A percentile compares a stretch with the other conserved stretches of the same genome.
These are phyloP conservation scores for Podarcis raffonei DNA, from an alignment of 2,113 vertebrate species.

Conservation along the genomic window DNA sequence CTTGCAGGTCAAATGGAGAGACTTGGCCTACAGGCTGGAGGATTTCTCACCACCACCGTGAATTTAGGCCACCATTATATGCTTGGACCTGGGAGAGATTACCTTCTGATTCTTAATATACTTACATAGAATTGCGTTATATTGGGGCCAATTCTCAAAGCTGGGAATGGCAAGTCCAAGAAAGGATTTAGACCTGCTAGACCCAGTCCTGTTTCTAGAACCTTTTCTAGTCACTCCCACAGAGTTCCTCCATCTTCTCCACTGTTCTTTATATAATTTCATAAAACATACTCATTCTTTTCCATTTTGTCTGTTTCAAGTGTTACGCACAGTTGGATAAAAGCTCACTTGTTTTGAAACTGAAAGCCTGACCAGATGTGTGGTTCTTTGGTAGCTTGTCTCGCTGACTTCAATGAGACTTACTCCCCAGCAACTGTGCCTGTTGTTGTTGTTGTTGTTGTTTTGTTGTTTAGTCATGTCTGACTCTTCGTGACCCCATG, in stretches of 20 bases:
- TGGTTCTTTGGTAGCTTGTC: too few relatives aligned
- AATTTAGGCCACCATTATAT: too few relatives aligned
- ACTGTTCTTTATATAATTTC: background rate
- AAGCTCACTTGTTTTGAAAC: constrained; percentile 58
- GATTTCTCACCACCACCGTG: too few relatives aligned
- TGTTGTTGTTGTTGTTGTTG: too few relatives aligned
- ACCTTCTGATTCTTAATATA: background rate
- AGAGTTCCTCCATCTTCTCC: background rate
- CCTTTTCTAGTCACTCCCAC: background rate
- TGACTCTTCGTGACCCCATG: too few relatives aligned
- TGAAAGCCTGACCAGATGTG: background rate
- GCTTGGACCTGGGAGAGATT: too few relatives aligned
- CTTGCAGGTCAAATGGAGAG: too few relatives aligned
- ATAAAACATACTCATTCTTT: constrained; percentile 7
- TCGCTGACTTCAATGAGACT: background rate
- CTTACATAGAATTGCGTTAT: background rate
- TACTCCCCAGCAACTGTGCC: background rate
- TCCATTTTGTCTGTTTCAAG: constrained; percentile 49
- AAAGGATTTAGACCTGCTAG: background rate
- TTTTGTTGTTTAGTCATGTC: too few relatives aligned
- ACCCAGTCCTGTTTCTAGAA: background rate
- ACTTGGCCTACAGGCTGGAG: too few relatives aligned
- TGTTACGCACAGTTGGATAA: constrained; percentile 64
- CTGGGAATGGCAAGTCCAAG: background rate
- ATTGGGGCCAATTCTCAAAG: background rate